These are phyloP conservation scores for Mixornis gularis DNA, from an alignment of 2,113 vertebrate genomes.

Conservation along the genomic window DNA sequence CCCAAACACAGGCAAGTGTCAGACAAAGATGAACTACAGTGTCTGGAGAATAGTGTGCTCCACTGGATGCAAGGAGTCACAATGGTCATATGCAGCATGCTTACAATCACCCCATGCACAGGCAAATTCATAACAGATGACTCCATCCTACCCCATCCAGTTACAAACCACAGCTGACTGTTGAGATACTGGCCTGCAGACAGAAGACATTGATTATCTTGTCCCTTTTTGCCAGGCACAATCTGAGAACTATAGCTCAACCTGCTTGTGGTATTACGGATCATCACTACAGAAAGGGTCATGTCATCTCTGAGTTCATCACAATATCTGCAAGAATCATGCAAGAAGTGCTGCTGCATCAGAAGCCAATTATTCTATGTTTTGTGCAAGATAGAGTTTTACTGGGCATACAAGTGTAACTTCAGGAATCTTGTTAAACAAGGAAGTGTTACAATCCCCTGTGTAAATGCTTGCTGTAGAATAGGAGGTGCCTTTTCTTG, in stretches of 20 bases:
- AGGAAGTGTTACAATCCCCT: background rate
- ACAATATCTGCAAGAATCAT: background rate
- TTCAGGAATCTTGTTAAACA: background rate
- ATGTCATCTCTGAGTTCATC: background rate
- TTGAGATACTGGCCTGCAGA: background rate
- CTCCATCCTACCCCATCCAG: background rate
- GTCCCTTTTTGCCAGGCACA: background rate
- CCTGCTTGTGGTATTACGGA: background rate
- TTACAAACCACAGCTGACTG: background rate
- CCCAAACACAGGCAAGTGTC: background rate
- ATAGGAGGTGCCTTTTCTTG: background rate
- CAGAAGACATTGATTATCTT: background rate
- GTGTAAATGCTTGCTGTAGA: background rate
- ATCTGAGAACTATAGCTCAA: background rate
- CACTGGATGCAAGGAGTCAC: background rate
- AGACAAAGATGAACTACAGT: background rate
- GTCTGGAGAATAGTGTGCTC: background rate
- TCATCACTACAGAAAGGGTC: background rate
- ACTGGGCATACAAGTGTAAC: background rate
- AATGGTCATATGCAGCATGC: background rate
- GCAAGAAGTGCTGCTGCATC: background rate
- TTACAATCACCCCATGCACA: background rate
- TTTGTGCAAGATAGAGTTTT: background rate
- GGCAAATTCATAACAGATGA: background rate
- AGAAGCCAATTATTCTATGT: background rate